These are phyloP conservation scores for Pterostichus madidus DNA, from an alignment of 2,888 invertebrate genomes.

Conservation along the genomic window DNA sequence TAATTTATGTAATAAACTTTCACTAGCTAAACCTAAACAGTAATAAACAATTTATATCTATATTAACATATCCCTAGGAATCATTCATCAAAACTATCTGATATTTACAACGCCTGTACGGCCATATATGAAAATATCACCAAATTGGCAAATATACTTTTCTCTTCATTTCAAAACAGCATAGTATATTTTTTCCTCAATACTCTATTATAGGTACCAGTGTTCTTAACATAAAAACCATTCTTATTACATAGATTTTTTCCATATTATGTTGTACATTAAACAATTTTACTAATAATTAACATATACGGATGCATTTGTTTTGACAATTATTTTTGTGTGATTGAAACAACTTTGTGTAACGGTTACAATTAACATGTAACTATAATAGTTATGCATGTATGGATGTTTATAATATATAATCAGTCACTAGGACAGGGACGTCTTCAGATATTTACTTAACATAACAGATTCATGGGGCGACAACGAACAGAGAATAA, in stretches of 20 bases:
- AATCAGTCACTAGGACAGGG: slow-evolving; percentile 40
- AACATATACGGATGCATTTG: slow-evolving; percentile 57
- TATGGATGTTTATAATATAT: slow-evolving; percentile 30
- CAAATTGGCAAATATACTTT: slow-evolving; percentile 66
- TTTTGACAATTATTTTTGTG: slow-evolving; percentile 48
- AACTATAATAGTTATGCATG: slow-evolving; percentile 34
- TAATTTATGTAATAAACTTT: slow-evolving; percentile 67
- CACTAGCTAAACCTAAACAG: slow-evolving; percentile 64
- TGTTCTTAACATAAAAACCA: slow-evolving; percentile 64
- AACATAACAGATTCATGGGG: slow-evolving; percentile 44
- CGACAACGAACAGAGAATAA: slow-evolving; percentile 52
- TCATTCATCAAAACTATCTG: slow-evolving; percentile 66
- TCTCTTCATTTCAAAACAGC: slow-evolving; percentile 60
- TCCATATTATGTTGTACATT: slow-evolving; percentile 64
- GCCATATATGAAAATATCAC: slow-evolving; percentile 67
- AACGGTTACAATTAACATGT: slow-evolving; percentile 52
- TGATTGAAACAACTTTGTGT: slow-evolving; percentile 39
- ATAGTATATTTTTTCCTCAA: slow-evolving; percentile 63
- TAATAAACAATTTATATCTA: slow-evolving; percentile 67
- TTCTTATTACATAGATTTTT: slow-evolving; percentile 64
- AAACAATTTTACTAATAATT: slow-evolving; percentile 65
- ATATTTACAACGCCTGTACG: slow-evolving; percentile 64
- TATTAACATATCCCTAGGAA: slow-evolving; percentile 67
- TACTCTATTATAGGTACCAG: slow-evolving; percentile 64
- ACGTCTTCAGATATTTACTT: slow-evolving; percentile 44